Evolutionary conservation across 2,797 vertebrate species (phyloP).

Genomic region (Diceros bicornis): DNA sequence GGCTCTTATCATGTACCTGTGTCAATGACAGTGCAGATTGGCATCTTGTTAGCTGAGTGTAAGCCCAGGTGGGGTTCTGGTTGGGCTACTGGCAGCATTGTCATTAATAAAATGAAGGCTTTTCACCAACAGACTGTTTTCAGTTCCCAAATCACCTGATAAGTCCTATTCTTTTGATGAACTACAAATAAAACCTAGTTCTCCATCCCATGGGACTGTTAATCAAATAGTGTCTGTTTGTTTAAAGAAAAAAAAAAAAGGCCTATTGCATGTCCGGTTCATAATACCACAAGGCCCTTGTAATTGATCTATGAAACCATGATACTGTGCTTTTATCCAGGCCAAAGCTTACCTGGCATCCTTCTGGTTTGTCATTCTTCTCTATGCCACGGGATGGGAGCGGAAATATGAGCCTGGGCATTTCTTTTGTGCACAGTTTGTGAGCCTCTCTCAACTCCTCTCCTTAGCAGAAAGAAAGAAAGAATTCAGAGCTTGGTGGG

Average conservation of each 20-base stretch:
- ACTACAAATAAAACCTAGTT: slow-evolving; percentile 74
- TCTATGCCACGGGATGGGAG: neutral
- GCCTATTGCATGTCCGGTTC: slow-evolving; percentile 63
- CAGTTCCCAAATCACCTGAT: slow-evolving; percentile 74
- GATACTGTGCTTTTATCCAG: slow-evolving; percentile 65
- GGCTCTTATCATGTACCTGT: neutral
- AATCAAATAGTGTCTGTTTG: slow-evolving; percentile 79
- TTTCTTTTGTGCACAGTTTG: neutral
- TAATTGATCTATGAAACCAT: slow-evolving; percentile 70
- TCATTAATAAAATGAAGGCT: slow-evolving; percentile 38
- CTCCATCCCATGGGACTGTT: slow-evolving; percentile 60
- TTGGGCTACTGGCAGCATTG: slow-evolving; percentile 22
- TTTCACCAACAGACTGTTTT: slow-evolving; percentile 67
- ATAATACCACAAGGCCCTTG: slow-evolving; percentile 57
- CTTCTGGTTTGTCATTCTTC: neutral
- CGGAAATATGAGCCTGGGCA: slow-evolving; percentile 63
- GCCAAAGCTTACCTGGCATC: slow-evolving; percentile 39
- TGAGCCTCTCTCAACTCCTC: neutral
- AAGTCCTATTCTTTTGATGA: slow-evolving; percentile 79
- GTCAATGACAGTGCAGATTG: neutral
- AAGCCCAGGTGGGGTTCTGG: slow-evolving; percentile 37
- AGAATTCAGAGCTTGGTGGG: neutral
- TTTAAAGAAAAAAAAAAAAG: slow-evolving; percentile 47
- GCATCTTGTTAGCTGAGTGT: slow-evolving; percentile 65
- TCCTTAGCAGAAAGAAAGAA: slow-evolving; percentile 38